A percentile compares a stretch with the other conserved stretches of the same genome.
These are phyloP conservation scores for Potorous gilbertii DNA, from an alignment of 2,797 vertebrate species.

Conservation along the genomic window DNA sequence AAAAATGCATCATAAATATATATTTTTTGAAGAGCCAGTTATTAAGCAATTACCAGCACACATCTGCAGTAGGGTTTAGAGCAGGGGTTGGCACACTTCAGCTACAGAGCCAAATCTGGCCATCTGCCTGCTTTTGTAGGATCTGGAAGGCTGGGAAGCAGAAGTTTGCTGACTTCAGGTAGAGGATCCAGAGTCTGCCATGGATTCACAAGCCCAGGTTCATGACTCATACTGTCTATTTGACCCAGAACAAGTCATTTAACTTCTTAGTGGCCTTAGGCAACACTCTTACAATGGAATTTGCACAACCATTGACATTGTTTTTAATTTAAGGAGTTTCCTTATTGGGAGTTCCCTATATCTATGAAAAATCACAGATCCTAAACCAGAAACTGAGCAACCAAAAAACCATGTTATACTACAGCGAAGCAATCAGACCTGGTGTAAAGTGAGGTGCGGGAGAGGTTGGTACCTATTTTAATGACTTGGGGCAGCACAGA, in stretches of 20 bases:
- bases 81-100: neutral
- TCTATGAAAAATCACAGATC: neutral
- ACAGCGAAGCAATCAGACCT: neutral
- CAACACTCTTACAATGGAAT: neutral
- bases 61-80: neutral
- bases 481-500: neutral
- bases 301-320: neutral
- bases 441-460: neutral
- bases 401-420: neutral
- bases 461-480: neutral
- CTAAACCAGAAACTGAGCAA: neutral
- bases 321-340: neutral
- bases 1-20: neutral
- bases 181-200: neutral
- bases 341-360: neutral
- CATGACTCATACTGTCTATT: neutral
- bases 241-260: neutral
- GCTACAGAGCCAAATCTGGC: neutral
- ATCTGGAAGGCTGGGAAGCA: neutral
- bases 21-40: neutral
- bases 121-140: neutral
- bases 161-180: neutral
- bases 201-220: neutral
- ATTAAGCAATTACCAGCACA: neutral
- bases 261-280: neutral